Percentiles rank a stretch among this genome's conserved stretches.
Evolutionary conservation across 2,113 vertebrate species (phyloP).

Genomic region (Scatophagus argus): DNA sequence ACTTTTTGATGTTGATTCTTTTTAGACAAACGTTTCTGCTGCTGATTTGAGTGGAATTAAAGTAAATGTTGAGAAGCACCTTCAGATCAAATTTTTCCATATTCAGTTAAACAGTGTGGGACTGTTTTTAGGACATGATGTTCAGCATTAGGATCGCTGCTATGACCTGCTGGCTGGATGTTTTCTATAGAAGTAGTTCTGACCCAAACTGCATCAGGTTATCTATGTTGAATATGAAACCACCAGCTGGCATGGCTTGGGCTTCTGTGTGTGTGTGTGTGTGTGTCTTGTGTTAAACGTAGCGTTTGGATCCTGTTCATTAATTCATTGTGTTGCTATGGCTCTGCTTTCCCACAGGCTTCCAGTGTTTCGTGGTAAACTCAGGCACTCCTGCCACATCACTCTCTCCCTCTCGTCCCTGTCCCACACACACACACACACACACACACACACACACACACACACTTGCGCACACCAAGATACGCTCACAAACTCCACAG

Average conservation of each 20-base stretch:
- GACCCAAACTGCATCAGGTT: constrained; percentile 46
- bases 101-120: background rate
- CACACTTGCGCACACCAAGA: constrained; percentile 32
- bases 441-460: constrained; percentile 31
- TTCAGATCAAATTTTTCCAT: background rate
- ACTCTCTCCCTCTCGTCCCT: constrained; percentile 38
- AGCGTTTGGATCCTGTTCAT: constrained; percentile 74
- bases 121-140: background rate
- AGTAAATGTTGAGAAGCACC: background rate
- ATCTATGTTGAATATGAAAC: constrained; percentile 74
- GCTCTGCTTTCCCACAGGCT: constrained; percentile 72
- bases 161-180: constrained; percentile 19
- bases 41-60: background rate
- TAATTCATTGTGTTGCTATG: constrained; percentile 81
- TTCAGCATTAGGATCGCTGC: background rate
- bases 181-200: constrained; percentile 38
- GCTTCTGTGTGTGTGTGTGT: background rate
- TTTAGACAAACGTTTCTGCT: background rate
- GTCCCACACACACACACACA: constrained; percentile 41
- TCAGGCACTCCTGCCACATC: constrained; percentile 52
- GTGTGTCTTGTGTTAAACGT: constrained; percentile 70
- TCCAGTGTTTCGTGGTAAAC: constrained; percentile 74
- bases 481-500: constrained; percentile 49
- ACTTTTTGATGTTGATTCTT: background rate
- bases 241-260: constrained; percentile 60